phyloP scores from a whole-genome alignment of 1,140 invertebrate species.

The Plectus sambesii region DNA sequence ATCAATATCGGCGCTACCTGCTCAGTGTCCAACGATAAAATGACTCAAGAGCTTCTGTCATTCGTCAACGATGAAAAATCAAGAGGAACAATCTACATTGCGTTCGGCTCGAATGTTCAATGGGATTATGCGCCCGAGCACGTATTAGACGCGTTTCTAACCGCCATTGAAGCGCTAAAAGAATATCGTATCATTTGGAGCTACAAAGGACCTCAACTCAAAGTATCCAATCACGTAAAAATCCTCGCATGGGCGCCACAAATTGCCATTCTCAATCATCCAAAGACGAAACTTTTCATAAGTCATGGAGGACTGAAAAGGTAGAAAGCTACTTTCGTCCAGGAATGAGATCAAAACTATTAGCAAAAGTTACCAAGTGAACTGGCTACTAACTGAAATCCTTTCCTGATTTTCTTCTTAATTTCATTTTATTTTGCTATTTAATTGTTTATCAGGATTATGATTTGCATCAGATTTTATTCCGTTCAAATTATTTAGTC shows the following conservation, averaged over 20 bases:
- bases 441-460: no score
- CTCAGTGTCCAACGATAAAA: no score
- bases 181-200: slow-evolving; percentile 31
- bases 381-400: no score
- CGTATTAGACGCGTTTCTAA: slow-evolving; percentile 19
- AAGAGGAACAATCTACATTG: slow-evolving; percentile 34
- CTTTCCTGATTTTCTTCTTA: no score
- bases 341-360: no score
- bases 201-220: slow-evolving; percentile 22
- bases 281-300: slow-evolving; percentile 14
- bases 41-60: no score
- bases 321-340: slow-evolving; percentile 15
- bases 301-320: slow-evolving; percentile 20
- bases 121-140: slow-evolving; percentile 27
- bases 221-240: slow-evolving; percentile 13
- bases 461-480: no score
- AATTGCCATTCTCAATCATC: slow-evolving; percentile 11
- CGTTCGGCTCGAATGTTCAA: slow-evolving; percentile 28
- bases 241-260: slow-evolving; percentile 15
- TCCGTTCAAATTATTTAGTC: slow-evolving; percentile 9
- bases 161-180: slow-evolving; percentile 16
- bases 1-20: no score
- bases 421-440: no score
- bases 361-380: no score
- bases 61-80: no score